These are phyloP conservation scores for Notodonta ziczac DNA, from an alignment of 2,888 invertebrate genomes.

Conservation along the genomic window DNA sequence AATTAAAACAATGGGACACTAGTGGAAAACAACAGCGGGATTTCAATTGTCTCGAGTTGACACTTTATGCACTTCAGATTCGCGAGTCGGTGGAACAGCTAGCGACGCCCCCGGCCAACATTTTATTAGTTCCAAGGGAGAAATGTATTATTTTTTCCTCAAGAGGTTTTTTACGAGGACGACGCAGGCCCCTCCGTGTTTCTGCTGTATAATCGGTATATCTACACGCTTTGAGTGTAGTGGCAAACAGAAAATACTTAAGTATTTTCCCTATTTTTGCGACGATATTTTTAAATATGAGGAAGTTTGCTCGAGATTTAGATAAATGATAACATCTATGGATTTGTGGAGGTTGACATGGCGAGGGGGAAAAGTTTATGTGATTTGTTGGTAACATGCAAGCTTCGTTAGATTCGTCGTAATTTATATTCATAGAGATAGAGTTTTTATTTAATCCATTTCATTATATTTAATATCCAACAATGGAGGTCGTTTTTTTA, in stretches of 20 bases:
- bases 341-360: not conserved
- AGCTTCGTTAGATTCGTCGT: too few species aligned
- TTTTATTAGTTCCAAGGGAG: slow-evolving; percentile 33
- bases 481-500: too few species aligned
- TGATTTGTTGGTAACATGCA: not conserved
- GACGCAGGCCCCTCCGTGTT: slow-evolving; percentile 8
- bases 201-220: slow-evolving; percentile 15
- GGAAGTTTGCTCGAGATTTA: not conserved
- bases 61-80: slow-evolving; percentile 30
- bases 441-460: too few species aligned
- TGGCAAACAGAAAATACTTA: slow-evolving; percentile 2
- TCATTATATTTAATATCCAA: too few species aligned
- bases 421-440: too few species aligned
- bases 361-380: not conserved
- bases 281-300: slow-evolving; percentile 1
- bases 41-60: slow-evolving; percentile 27
- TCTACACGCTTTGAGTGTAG: slow-evolving; percentile 7
- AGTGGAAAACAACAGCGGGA: slow-evolving; percentile 22
- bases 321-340: not conserved
- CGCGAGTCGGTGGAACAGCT: not conserved
- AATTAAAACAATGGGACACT: slow-evolving; percentile 16
- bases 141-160: slow-evolving; percentile 30
- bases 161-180: slow-evolving; percentile 23
- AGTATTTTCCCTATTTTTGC: not conserved
- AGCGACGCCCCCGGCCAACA: slow-evolving; percentile 21